Evolutionary conservation across 2,888 invertebrate genomes (phyloP).

Genomic region (Chymomyza fuscimana): DNA sequence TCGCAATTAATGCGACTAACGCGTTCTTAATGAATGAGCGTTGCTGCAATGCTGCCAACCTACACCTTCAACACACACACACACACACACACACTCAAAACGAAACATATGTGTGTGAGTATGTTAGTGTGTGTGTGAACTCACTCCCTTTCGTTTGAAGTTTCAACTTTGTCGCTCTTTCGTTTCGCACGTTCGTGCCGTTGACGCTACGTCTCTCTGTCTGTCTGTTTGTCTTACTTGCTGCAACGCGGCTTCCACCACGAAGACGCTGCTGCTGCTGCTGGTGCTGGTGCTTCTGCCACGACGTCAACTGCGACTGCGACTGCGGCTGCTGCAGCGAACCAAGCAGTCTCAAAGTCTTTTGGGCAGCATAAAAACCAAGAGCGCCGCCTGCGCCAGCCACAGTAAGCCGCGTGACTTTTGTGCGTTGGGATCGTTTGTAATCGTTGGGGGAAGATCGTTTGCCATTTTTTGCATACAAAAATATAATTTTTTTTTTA

Average conservation of each 20-base stretch:
- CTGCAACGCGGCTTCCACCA: slow-evolving; percentile 44
- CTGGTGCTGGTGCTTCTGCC: slow-evolving; percentile 20
- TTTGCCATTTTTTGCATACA: slow-evolving; percentile 1
- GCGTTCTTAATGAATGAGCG: slow-evolving; percentile 1
- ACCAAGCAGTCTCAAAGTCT: neutral
- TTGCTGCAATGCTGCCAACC: slow-evolving; percentile 51
- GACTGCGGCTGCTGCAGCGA: slow-evolving; percentile 1
- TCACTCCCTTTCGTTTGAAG: slow-evolving; percentile 30
- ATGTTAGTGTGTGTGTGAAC: slow-evolving; percentile 50
- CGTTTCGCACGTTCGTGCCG: slow-evolving; percentile 52
- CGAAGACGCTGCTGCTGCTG: slow-evolving; percentile 43
- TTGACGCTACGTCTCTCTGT: slow-evolving; percentile 35
- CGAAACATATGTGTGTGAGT: slow-evolving; percentile 42
- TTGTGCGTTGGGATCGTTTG: slow-evolving; percentile 56
- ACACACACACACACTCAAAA: slow-evolving; percentile 15
- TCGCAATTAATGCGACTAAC: neutral
- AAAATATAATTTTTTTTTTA: slow-evolving; percentile 7
- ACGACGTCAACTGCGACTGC: neutral
- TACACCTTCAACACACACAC: slow-evolving; percentile 56
- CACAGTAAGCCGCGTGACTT: slow-evolving; percentile 77
- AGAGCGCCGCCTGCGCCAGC: slow-evolving; percentile 69
- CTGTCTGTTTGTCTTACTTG: slow-evolving; percentile 43
- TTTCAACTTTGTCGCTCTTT: neutral
- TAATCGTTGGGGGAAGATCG: slow-evolving; percentile 38
- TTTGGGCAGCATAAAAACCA: slow-evolving; percentile 75